Percentiles rank a stretch among this genome's conserved stretches.
Evolutionary conservation across 2,888 invertebrate genomes (phyloP).

Genomic region (Xestoiulus laeticollis): DNA sequence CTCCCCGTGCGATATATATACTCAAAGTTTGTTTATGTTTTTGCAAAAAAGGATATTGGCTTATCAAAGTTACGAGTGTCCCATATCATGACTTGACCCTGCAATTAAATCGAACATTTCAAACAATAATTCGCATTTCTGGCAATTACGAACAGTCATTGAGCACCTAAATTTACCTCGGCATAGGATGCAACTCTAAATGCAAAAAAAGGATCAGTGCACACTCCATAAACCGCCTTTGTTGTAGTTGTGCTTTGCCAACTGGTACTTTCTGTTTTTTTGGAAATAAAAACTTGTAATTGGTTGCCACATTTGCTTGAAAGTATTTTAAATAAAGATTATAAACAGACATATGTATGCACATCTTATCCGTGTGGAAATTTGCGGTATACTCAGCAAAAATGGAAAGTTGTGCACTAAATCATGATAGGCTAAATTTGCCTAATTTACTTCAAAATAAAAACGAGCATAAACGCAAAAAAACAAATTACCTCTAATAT

Average conservation of each 20-base stretch:
- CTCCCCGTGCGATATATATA: too few species aligned
- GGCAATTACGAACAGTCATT: not conserved
- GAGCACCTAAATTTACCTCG: constrained; percentile 66
- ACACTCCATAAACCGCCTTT: constrained; percentile 84
- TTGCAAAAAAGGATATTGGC: constrained; percentile 69
- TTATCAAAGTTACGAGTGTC: constrained; percentile 87
- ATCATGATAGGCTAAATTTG: too few species aligned
- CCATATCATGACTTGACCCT: constrained; percentile 83
- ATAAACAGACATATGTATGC: too few species aligned
- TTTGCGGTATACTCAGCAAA: too few species aligned
- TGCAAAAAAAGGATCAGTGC: constrained; percentile 79
- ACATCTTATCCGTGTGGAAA: too few species aligned
- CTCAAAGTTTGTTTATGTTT: too few species aligned
- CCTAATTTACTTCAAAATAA: too few species aligned
- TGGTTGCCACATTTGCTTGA: too few species aligned
- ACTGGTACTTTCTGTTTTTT: not conserved
- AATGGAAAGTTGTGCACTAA: too few species aligned
- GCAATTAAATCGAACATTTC: constrained; percentile 57
- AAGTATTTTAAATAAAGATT: too few species aligned
- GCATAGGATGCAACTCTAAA: constrained; percentile 84
- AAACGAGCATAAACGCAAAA: not conserved
- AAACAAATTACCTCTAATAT: constrained; percentile 78
- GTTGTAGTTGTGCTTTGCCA: constrained; percentile 68
- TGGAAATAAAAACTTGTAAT: not conserved
- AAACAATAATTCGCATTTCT: not conserved